phyloP scores from a whole-genome alignment of 2,888 invertebrate genomes.

The Ornithoptera alexandrae region DNA sequence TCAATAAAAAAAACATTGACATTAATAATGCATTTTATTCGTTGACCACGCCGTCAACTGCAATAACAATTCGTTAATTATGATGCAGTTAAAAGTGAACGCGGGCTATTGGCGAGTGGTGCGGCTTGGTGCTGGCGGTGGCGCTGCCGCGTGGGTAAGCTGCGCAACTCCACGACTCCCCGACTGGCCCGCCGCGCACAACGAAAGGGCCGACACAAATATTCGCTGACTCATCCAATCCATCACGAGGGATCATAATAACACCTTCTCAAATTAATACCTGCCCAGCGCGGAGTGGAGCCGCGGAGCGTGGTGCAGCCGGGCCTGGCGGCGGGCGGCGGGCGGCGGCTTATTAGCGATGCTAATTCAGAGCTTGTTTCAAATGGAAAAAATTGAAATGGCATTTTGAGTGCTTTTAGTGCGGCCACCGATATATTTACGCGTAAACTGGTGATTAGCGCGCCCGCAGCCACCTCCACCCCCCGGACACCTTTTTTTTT shows the following conservation, averaged over 20 bases:
- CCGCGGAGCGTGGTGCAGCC: constrained; percentile 45
- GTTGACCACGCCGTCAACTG: too few species aligned
- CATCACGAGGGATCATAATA: constrained; percentile 73
- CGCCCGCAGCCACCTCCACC: too few species aligned
- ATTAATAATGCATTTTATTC: too few species aligned
- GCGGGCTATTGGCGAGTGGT: too few species aligned
- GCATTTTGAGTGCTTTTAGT: constrained; percentile 72
- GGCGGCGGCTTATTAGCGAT: constrained; percentile 60
- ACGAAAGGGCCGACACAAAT: constrained; percentile 45
- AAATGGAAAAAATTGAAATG: constrained; percentile 53
- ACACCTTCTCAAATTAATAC: constrained; percentile 73
- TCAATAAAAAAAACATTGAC: too few species aligned
- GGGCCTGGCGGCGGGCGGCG: constrained; percentile 24
- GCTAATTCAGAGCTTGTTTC: constrained; percentile 70
- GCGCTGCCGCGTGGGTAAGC: too few species aligned
- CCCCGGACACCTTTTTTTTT: constrained; percentile 1
- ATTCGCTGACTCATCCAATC: constrained; percentile 71
- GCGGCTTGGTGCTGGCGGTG: too few species aligned
- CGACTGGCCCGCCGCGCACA: too few species aligned
- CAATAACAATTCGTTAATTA: too few species aligned
- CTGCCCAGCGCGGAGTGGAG: constrained; percentile 65
- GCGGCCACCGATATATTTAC: constrained; percentile 74
- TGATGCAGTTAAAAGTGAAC: too few species aligned
- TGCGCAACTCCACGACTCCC: too few species aligned
- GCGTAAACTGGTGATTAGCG: constrained; percentile 52